Evolutionary conservation across 2,888 invertebrate species (phyloP).

Genomic region (Ditula angustiorana): DNA sequence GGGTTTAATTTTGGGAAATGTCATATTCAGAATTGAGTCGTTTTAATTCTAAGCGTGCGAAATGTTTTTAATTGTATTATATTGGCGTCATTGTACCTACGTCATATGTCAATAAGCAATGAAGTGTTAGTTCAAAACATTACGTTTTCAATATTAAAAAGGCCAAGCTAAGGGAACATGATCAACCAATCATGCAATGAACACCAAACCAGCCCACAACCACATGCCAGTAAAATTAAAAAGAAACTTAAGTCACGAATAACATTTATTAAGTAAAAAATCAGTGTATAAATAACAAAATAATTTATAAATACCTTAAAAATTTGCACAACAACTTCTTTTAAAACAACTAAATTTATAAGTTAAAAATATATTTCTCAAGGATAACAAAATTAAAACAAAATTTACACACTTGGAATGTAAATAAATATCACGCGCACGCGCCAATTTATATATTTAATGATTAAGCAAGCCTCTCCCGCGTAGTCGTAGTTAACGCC

Average conservation of each 20-base stretch:
- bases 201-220: slow-evolving; percentile 15
- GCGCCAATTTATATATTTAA: slow-evolving; percentile 16
- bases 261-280: slow-evolving; percentile 39
- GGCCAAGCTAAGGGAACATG: not conserved
- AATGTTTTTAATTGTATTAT: too few species aligned
- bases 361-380: not conserved
- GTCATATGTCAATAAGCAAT: not conserved
- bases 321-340: slow-evolving; percentile 13
- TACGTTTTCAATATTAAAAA: too few species aligned
- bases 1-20: too few species aligned
- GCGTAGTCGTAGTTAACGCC: slow-evolving; percentile 32
- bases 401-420: slow-evolving; percentile 55
- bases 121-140: too few species aligned
- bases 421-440: slow-evolving; percentile 28
- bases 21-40: too few species aligned
- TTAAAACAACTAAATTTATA: not conserved
- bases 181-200: slow-evolving; percentile 29
- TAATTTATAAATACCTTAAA: slow-evolving; percentile 25
- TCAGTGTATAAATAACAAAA: slow-evolving; percentile 24
- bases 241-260: slow-evolving; percentile 18
- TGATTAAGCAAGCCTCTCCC: not conserved
- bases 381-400: slow-evolving; percentile 4
- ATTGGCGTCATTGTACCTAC: too few species aligned
- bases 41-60: too few species aligned
- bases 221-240: slow-evolving; percentile 37